A percentile compares a stretch with the other conserved stretches of the same genome.
Conservation (phyloP, 2,113 vertebrate species). For the Rhombomys opimus region DNA sequence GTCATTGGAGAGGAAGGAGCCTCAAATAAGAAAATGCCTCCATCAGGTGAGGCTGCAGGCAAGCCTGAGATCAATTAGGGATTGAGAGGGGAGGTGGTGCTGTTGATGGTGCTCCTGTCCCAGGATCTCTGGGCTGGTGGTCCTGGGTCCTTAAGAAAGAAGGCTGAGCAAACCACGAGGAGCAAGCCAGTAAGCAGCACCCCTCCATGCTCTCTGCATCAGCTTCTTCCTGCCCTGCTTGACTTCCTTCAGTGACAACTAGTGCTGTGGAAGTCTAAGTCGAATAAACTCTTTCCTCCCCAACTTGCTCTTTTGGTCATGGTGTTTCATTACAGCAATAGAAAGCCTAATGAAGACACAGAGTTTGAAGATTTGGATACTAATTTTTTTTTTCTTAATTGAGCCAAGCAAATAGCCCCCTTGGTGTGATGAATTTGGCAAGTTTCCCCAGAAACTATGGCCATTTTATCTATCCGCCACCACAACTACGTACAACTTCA, state of each 20-base stretch:
- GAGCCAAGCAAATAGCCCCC: background rate
- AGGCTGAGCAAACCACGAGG: background rate
- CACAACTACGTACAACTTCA: background rate
- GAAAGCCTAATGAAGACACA: background rate
- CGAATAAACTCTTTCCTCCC: background rate
- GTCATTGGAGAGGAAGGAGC: background rate
- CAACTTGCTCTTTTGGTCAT: background rate
- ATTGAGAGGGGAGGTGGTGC: background rate
- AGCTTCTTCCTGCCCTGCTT: background rate
- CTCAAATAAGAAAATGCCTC: background rate
- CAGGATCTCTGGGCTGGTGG: background rate
- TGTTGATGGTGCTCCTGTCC: no score
- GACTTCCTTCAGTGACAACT: background rate
- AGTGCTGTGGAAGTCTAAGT: background rate
- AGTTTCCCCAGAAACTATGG: background rate
- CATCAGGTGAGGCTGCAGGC: background rate
- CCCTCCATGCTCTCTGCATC: background rate
- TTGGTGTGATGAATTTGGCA: background rate
- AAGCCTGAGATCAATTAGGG: background rate
- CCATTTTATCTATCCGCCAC: conserved; percentile 15
- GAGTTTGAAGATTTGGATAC: background rate
- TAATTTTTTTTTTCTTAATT: background rate
- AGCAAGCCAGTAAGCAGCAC: background rate
- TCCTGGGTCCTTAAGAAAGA: background rate
- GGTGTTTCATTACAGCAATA: background rate